phyloP scores from a whole-genome alignment of 2,113 vertebrate genomes.

The Parotia lawesii region DNA sequence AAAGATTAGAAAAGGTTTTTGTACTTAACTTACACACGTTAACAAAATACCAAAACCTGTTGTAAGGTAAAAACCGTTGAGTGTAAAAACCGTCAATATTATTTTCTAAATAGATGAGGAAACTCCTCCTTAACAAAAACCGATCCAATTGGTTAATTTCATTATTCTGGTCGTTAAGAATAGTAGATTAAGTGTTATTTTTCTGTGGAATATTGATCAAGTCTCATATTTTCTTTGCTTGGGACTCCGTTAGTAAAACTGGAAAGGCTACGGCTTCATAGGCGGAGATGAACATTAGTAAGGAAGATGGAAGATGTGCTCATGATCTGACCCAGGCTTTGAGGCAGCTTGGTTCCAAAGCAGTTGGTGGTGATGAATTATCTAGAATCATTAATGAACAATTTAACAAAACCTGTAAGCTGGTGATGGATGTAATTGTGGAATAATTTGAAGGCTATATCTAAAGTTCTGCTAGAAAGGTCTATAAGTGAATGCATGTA shows the following conservation, averaged over 20 bases:
- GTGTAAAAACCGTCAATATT: neutral
- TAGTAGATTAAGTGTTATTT: neutral
- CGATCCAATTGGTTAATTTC: neutral
- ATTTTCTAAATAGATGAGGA: neutral
- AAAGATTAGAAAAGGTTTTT: neutral
- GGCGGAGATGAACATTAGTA: rapidly evolving
- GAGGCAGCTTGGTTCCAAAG: neutral
- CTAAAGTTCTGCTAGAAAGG: neutral
- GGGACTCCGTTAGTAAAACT: neutral
- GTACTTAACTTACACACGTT: neutral
- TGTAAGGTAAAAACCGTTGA: too few relatives aligned
- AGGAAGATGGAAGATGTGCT: neutral
- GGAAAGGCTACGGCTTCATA: neutral
- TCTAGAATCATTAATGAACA: neutral
- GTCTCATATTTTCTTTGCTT: neutral
- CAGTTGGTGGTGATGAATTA: neutral
- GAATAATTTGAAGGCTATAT: neutral
- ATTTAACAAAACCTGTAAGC: neutral
- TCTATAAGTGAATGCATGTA: rapidly evolving
- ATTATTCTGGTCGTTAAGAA: neutral
- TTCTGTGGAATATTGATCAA: neutral
- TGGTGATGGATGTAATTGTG: neutral
- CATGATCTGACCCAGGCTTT: neutral
- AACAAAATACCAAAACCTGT: neutral
- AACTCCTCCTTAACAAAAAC: neutral